Evolutionary conservation across 2,113 vertebrate genomes (phyloP).

Genomic region (Mus spicilegus): DNA sequence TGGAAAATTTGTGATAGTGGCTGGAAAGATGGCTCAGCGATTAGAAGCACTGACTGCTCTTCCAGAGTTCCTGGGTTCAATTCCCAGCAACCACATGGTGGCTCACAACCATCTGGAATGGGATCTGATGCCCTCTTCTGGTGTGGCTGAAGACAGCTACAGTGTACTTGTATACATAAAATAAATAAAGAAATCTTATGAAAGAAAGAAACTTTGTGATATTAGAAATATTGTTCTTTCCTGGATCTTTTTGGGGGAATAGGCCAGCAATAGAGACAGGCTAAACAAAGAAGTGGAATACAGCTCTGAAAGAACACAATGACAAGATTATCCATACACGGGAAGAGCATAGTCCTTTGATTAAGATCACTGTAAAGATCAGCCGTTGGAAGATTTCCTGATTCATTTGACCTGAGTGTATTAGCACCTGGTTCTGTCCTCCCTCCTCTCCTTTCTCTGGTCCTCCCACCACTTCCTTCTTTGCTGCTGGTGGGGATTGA

Average conservation of each 20-base stretch:
- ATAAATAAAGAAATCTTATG: too few relatives aligned
- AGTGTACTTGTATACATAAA: too few relatives aligned
- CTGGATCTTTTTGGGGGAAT: not conserved
- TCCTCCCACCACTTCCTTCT: not conserved
- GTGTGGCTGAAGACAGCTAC: too few relatives aligned
- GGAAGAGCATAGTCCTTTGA: slow-evolving; percentile 58
- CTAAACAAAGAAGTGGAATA: slow-evolving; percentile 48
- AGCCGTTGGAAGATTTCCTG: slow-evolving; percentile 25
- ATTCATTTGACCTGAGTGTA: slow-evolving; percentile 52
- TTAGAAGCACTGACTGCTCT: too few relatives aligned
- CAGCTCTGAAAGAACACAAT: slow-evolving; percentile 56
- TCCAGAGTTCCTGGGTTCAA: too few relatives aligned
- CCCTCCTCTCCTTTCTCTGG: not conserved
- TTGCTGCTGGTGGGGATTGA: not conserved
- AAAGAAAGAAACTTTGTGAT: slow-evolving; percentile 31
- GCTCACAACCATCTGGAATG: too few relatives aligned
- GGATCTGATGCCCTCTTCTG: too few relatives aligned
- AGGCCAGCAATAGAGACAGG: not conserved
- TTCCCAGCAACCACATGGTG: too few relatives aligned
- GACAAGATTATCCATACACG: slow-evolving; percentile 19
- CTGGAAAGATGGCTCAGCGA: too few relatives aligned
- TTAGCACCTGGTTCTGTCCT: slow-evolving; percentile 5
- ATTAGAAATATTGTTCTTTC: slow-evolving; percentile 58
- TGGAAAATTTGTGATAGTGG: not conserved
- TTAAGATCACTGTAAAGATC: slow-evolving; percentile 61